Evolutionary conservation across 1,140 invertebrate species (phyloP).

Genomic region (Belonocnema kinseyi): DNA sequence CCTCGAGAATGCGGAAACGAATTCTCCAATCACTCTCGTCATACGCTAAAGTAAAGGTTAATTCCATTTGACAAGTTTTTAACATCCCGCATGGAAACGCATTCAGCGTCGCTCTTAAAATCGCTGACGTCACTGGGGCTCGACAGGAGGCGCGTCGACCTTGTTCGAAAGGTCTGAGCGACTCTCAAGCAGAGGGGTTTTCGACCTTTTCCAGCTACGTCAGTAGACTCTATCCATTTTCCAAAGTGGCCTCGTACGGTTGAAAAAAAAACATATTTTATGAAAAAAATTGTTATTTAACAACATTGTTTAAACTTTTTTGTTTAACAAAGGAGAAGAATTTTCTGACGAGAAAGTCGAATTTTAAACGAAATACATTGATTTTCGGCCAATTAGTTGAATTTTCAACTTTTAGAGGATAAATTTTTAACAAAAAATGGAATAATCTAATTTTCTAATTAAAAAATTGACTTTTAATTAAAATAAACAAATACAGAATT

Average conservation of each 20-base stretch:
- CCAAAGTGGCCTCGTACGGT: background rate
- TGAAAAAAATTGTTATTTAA: too few species aligned
- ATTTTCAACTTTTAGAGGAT: too few species aligned
- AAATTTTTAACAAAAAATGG: too few species aligned
- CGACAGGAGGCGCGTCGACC: constrained; percentile 17
- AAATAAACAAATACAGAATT: too few species aligned
- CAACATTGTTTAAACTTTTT: too few species aligned
- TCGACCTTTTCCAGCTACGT: background rate
- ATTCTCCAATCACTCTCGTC: background rate
- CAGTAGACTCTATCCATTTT: background rate
- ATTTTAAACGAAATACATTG: too few species aligned
- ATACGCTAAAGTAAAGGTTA: background rate
- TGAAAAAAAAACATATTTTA: too few species aligned
- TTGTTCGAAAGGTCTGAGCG: constrained; percentile 10
- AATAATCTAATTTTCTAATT: too few species aligned
- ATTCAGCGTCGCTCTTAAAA: background rate
- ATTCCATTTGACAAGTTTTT: constrained; percentile 3
- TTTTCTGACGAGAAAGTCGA: too few species aligned
- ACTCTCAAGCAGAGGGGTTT: constrained; percentile 27
- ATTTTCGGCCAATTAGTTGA: too few species aligned
- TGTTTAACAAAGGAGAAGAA: too few species aligned
- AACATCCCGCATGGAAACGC: constrained; percentile 7
- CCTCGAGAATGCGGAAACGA: background rate
- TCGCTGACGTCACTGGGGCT: constrained; percentile 19
- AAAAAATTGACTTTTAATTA: too few species aligned